Conservation (phyloP, 1,140 invertebrate genomes). For the Ceratitis capitata region DNA sequence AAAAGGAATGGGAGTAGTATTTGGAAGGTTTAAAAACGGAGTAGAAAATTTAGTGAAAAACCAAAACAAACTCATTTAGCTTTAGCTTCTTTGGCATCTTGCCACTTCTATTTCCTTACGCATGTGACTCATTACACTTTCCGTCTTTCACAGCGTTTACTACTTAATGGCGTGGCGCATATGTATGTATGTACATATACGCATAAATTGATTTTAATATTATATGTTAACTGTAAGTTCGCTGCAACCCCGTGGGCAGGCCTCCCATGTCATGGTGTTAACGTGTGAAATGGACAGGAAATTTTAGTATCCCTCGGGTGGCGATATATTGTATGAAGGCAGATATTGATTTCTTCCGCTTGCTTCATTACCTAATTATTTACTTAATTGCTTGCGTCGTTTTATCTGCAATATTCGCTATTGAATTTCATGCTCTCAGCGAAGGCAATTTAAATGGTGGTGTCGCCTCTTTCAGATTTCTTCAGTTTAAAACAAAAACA, state of each 20-base stretch:
- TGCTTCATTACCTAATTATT: neutral
- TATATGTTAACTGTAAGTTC: neutral
- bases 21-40: too few relatives aligned
- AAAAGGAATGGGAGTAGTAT: too few relatives aligned
- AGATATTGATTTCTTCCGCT: neutral
- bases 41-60: neutral
- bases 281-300: neutral
- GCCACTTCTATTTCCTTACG: neutral
- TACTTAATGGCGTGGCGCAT: neutral
- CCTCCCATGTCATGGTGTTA: neutral
- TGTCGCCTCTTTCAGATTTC: too few relatives aligned
- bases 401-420: too few relatives aligned
- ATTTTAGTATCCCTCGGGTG: neutral
- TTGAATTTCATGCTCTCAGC: too few relatives aligned
- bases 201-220: too few relatives aligned
- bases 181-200: too few relatives aligned
- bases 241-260: neutral
- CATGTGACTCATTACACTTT: neutral
- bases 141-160: neutral
- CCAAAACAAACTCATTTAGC: neutral
- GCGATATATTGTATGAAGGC: too few relatives aligned
- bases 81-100: too few relatives aligned
- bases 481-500: too few relatives aligned
- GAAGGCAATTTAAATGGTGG: too few relatives aligned
- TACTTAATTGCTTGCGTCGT: neutral